A percentile compares a stretch with the other conserved stretches of the same genome.
phyloP scores from a whole-genome alignment of 2,113 vertebrate species.

The Mastomys natalensis region DNA sequence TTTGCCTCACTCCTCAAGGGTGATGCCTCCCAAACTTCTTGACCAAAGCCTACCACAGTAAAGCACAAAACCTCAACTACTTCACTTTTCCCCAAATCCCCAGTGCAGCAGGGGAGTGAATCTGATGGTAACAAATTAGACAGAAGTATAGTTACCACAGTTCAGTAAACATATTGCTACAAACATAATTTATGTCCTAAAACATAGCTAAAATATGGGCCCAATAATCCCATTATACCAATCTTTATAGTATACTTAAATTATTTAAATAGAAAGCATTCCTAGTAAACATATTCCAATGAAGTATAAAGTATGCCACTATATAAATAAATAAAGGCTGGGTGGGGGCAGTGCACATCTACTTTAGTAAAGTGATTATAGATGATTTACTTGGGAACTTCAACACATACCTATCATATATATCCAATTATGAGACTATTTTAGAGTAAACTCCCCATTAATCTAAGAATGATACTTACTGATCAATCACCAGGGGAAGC shows the following conservation, averaged over 20 bases:
- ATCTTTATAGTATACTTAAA: background rate
- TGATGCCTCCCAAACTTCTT: background rate
- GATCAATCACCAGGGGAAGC: background rate
- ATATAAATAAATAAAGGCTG: background rate
- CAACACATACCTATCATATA: background rate
- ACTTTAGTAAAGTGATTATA: background rate
- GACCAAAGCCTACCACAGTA: background rate
- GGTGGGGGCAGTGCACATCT: background rate
- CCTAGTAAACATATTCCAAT: background rate
- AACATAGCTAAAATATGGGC: conserved; percentile 18
- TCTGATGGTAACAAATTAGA: background rate
- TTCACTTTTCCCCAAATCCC: background rate
- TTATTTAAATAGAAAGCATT: conserved; percentile 60
- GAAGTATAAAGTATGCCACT: background rate
- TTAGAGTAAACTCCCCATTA: conserved; percentile 21
- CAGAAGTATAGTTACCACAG: conserved; percentile 33
- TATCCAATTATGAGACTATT: conserved; percentile 21
- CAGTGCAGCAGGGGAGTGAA: background rate
- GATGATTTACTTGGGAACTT: background rate
- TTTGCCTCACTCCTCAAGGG: background rate
- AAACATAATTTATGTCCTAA: conserved; percentile 32
- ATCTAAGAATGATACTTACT: background rate
- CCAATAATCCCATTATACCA: conserved; percentile 31
- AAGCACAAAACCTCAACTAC: background rate
- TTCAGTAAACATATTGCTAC: background rate